Evolutionary conservation across 2,797 vertebrate genomes (phyloP), one percentile per base, ranked within the genome.

Genomic region (Limosa lapponica): DNA sequence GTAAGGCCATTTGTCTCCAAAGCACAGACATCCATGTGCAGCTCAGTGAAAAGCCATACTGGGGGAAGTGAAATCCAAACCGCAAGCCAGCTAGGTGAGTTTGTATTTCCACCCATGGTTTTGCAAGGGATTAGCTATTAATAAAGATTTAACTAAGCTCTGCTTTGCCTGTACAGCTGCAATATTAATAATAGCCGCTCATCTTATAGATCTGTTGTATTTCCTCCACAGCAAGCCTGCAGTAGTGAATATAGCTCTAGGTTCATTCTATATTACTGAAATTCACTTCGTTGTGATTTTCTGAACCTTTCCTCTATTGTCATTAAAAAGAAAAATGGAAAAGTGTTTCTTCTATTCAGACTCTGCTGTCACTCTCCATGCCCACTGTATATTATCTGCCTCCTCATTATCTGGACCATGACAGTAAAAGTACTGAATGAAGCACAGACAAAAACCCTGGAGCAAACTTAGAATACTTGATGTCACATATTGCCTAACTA

Each of bases 61-160:
- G 11, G 16, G 32, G 65, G 3, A 86, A 90, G 37, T 90, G 54
- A 86, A 90, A 81, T 81, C 75, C 54, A 84, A 89, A 62, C 37
- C 3, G 1, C 54, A 81, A 93, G 24, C 58, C 70, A 79, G 41
- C 61, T 90, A 95, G 77, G 77, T 82, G 85, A 94, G 44, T 67
- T 89, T 25, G 7, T 48, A 89, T 72, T 94, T 90, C 46, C 27
- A 8, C 13, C 32, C 36, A 16, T 44, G 43, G 41, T 88, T 94
- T 89, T 90, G 46, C 32, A 90, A 81, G 51, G 22, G 79, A 81
- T 94, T 87, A 92, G n/a, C 49, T 78, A 37, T 81, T 85, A 83
- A 90, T 81, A 87, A 90, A 88, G 51, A 49, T 87, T 73, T 90
- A 82, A 69, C 62, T 79, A 69, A 91, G 49, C 59, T 86, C 48